Conservation (phyloP, 2,888 invertebrate genomes). For the Torymus texanus region DNA sequence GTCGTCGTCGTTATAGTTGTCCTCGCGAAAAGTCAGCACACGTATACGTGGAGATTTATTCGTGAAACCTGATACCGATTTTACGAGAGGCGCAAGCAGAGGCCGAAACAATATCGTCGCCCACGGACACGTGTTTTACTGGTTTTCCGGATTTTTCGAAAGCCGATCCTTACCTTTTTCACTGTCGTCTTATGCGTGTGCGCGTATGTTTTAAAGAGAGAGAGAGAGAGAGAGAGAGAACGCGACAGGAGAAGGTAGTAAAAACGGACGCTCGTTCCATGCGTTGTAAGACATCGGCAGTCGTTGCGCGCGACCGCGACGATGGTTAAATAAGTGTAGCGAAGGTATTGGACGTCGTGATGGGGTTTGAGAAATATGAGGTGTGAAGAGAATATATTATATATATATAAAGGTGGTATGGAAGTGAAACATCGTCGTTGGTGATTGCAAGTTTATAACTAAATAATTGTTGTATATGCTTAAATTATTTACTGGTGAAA, state of each 20-base stretch:
- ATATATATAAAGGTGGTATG: no score
- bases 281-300: constrained; percentile 7
- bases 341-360: constrained; percentile 1
- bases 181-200: neutral
- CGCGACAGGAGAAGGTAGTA: neutral
- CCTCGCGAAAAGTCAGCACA: no score
- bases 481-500: no score
- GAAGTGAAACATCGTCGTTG: no score
- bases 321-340: constrained; percentile 18
- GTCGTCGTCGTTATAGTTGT: no score
- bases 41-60: constrained; percentile 20
- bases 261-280: constrained; percentile 27
- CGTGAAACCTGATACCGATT: constrained; percentile 40
- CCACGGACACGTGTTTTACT: constrained; percentile 61
- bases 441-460: no score
- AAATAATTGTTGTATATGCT: no score
- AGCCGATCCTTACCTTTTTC: constrained; percentile 22
- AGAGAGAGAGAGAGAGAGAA: neutral
- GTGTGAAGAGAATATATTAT: no score
- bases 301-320: neutral
- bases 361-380: no score
- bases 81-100: constrained; percentile 21
- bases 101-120: constrained; percentile 59
- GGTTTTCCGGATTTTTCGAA: constrained; percentile 60
- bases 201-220: neutral